These are phyloP conservation scores for Poecilia wingei DNA, from an alignment of 2,797 vertebrate species.

Conservation along the genomic window DNA sequence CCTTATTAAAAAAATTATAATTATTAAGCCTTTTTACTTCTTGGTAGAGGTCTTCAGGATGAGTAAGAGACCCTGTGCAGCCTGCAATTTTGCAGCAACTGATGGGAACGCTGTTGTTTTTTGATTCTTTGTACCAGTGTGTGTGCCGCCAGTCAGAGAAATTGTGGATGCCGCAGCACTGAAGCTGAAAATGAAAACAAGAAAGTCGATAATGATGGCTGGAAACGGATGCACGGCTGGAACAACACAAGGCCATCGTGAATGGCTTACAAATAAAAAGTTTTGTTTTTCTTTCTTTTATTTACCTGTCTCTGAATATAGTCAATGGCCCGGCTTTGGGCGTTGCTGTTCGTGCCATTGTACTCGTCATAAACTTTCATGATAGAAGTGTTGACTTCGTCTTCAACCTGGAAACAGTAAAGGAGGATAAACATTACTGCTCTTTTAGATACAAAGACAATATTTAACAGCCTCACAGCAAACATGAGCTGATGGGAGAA, in stretches of 20 bases:
- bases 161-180: constrained; percentile 94
- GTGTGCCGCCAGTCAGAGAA: constrained; percentile 94
- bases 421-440: not conserved
- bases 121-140: constrained; percentile 90
- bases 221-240: not conserved
- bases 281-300: constrained; percentile 10
- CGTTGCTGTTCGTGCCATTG: constrained; percentile 92
- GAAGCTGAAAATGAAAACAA: constrained; percentile 76
- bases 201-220: not conserved
- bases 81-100: constrained; percentile 91
- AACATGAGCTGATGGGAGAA: not conserved
- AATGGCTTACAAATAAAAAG: not conserved
- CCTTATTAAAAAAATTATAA: not conserved
- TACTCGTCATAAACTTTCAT: constrained; percentile 92
- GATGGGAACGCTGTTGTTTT: constrained; percentile 92
- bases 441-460: not conserved
- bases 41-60: constrained; percentile 88
- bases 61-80: constrained; percentile 89
- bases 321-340: constrained; percentile 94
- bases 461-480: not conserved
- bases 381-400: constrained; percentile 92
- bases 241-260: not conserved
- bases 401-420: constrained; percentile 85
- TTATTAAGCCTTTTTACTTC: constrained; percentile 78
- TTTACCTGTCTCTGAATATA: constrained; percentile 95